Conservation (phyloP, 2,797 vertebrate genomes). For the Sandelia bainsii region DNA sequence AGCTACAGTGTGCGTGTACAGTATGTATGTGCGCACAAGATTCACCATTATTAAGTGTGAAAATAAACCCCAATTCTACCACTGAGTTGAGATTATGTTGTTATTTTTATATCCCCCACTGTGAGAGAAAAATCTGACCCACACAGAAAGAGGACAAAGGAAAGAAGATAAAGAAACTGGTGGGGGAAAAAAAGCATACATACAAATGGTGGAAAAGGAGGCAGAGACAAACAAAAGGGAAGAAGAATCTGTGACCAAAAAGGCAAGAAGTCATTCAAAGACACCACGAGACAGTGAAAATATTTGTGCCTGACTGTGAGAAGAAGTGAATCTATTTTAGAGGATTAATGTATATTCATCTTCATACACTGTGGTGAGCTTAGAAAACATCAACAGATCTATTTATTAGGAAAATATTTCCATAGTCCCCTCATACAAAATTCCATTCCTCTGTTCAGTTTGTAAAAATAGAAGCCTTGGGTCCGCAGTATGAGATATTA, state of each 20-base stretch:
- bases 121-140: slow-evolving; percentile 25
- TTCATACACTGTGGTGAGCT: slow-evolving; percentile 18
- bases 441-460: slow-evolving; percentile 66
- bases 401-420: slow-evolving; percentile 72
- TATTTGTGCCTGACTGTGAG: slow-evolving; percentile 28
- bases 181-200: background rate
- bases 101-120: slow-evolving; percentile 21
- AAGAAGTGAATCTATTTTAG: slow-evolving; percentile 29
- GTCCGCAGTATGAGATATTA: slow-evolving; percentile 61
- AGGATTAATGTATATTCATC: slow-evolving; percentile 25
- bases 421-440: slow-evolving; percentile 67
- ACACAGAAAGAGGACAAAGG: slow-evolving; percentile 4
- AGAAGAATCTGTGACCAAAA: slow-evolving; percentile 35
- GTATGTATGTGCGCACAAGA: too few relatives aligned
- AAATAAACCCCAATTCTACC: slow-evolving; percentile 13
- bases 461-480: slow-evolving; percentile 53
- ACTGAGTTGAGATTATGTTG: slow-evolving; percentile 26
- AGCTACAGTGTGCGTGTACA: too few relatives aligned
- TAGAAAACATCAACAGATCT: slow-evolving; percentile 60
- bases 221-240: background rate
- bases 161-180: background rate
- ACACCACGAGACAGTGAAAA: slow-evolving; percentile 24
- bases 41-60: slow-evolving; percentile 10
- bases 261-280: slow-evolving; percentile 4
- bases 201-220: background rate